These are phyloP conservation scores for Myoxocephalus aenaeus DNA, from an alignment of 2,797 vertebrate species.

Conservation along the genomic window DNA sequence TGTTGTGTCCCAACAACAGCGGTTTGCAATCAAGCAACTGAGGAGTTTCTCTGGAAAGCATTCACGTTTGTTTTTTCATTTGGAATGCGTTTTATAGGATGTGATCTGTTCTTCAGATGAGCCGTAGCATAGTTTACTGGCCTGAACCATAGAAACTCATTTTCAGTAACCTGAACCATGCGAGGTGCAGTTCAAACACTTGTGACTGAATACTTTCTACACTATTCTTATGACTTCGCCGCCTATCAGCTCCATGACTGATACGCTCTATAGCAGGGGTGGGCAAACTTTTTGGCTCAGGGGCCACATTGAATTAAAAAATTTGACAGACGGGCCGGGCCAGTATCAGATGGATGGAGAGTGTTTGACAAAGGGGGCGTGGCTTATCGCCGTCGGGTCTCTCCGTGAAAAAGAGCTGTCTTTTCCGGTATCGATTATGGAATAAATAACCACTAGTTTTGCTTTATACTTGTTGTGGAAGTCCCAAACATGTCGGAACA, in stretches of 20 bases:
- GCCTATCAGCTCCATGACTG: not conserved
- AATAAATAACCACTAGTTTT: too few species aligned
- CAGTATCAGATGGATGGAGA: too few species aligned
- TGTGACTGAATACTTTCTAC: not conserved
- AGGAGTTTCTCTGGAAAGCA: not conserved
- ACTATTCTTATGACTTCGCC: not conserved
- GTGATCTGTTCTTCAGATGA: conserved; percentile 3
- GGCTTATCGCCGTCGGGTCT: too few species aligned
- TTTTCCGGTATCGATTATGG: too few species aligned
- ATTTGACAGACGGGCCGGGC: too few species aligned
- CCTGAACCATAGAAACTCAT: not conserved
- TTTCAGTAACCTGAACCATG: not conserved
- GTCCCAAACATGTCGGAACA: too few species aligned
- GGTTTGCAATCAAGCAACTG: conserved; percentile 25
- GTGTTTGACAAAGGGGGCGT: too few species aligned
- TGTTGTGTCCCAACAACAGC: conserved; percentile 13
- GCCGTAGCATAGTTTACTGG: not conserved
- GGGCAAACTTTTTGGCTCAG: too few species aligned
- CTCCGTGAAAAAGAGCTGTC: too few species aligned
- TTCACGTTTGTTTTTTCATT: not conserved
- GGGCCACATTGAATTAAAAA: too few species aligned
- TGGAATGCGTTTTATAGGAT: conserved; percentile 3
- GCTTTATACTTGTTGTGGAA: too few species aligned
- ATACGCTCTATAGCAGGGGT: not conserved
- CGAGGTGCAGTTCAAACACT: not conserved